Base-by-base conservation (phyloP, 2,888 invertebrate species). In the Bibio marci region DNA sequence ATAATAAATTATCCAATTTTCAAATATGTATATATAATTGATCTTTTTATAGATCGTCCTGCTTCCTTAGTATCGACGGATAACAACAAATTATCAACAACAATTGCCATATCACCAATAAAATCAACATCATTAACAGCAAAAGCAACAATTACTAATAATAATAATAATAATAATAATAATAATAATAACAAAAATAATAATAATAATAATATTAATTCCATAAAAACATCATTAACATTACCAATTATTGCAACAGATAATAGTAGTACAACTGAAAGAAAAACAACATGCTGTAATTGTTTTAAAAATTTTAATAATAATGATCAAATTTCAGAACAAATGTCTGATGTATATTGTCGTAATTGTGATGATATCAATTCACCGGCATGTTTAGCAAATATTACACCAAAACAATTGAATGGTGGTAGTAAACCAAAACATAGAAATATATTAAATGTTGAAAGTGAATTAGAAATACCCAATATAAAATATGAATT, bases 301-400 rank as follows among this genome's bases (percentile, higher is more conserved):
- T 62, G 62, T 41, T 61, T 62, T 46, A 59, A 58, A 44, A 55
- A 55, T 37, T 57, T 58, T 57, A 50, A 4, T 8, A 22, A 22
- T 6, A 22, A 49, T 39, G 50, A 48, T 45, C 48, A 41, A 31
- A 53, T 54, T 44, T 61, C 62, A 12, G 57, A 59, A 31, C 59
- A 61, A 59, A 68, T 70, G 64, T 69, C 73, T 39, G 73, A 73
- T 53, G 64, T 75, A 52, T 74, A 72, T 61, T 63, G 66, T 51
- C 65, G 67, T 37, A 55, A 56, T 48, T 57, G 58, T 45, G 61
- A 62, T 47, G 49, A 50, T 32, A 44, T 52, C 52, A 45, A 56
- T 47, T 53, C 69, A 35, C 67, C 70, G 45, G 68, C 69, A 41
- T 70, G 71, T 52, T 65, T 70, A 52, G 58, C 52, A 51, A 52